These are phyloP conservation scores for Laupala kohalensis DNA, from an alignment of 1,140 invertebrate genomes.

Conservation along the genomic window DNA sequence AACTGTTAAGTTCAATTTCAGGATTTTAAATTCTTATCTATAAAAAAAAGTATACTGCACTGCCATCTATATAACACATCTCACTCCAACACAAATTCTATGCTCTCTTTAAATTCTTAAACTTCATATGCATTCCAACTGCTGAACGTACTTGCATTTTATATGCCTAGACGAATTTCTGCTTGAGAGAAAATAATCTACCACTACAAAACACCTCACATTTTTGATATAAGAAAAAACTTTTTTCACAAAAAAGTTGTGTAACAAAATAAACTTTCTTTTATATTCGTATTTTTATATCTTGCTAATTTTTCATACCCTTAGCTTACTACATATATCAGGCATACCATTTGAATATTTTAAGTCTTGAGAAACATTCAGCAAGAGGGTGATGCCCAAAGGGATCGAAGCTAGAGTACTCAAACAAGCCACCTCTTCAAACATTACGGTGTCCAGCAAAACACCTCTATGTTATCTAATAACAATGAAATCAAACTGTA, in stretches of 20 bases:
- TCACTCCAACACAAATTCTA: not conserved
- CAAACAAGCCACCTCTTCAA: not conserved
- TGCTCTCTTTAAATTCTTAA: not conserved
- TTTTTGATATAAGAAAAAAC: slow-evolving; percentile 3
- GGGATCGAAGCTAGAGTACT: not conserved
- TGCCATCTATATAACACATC: not conserved
- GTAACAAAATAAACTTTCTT: slow-evolving; percentile 13
- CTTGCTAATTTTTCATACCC: slow-evolving; percentile 1
- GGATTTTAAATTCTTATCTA: not conserved
- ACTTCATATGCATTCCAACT: not conserved
- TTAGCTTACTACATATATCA: slow-evolving; percentile 3
- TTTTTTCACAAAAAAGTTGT: slow-evolving; percentile 13
- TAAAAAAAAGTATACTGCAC: slow-evolving; percentile 1
- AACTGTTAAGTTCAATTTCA: slow-evolving; percentile 6
- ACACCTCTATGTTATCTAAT: not conserved
- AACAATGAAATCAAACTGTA: not conserved
- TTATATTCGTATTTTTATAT: slow-evolving; percentile 6
- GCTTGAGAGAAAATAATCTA: slow-evolving; percentile 5
- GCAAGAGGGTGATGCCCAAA: not conserved
- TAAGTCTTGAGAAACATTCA: not conserved
- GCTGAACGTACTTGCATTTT: not conserved
- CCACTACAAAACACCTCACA: slow-evolving; percentile 7
- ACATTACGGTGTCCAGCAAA: not conserved
- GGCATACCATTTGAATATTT: not conserved
- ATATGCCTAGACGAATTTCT: not conserved